A percentile compares a stretch with the other conserved stretches of the same genome.
phyloP scores from a whole-genome alignment of 2,113 vertebrate genomes.

The Anhinga rufa region DNA sequence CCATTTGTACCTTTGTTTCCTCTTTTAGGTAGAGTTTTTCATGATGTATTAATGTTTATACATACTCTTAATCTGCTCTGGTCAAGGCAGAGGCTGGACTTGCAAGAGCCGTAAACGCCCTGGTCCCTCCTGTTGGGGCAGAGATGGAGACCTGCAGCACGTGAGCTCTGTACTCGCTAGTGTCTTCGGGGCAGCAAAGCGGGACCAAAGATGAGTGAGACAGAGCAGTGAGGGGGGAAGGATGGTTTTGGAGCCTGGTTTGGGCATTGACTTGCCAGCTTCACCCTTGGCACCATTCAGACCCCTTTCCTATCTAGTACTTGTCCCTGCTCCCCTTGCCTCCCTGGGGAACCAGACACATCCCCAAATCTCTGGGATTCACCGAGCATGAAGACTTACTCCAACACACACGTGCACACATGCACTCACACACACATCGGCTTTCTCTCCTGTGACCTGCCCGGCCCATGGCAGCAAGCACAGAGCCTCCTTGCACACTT shows the following conservation, averaged over 20 bases:
- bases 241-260: neutral
- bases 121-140: accelerated
- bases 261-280: neutral
- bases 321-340: neutral
- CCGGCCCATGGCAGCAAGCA: neutral
- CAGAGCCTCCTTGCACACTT: neutral
- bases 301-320: neutral
- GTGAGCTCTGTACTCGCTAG: accelerated
- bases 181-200: neutral
- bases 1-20: neutral
- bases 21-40: neutral
- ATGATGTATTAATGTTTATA: neutral
- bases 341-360: neutral
- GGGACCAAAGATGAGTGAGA: accelerated
- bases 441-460: neutral
- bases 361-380: neutral
- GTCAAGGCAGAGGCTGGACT: neutral
- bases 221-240: neutral
- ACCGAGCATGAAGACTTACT: neutral
- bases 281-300: neutral
- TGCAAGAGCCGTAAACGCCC: neutral
- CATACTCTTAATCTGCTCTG: neutral
- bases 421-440: accelerated
- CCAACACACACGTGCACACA: neutral
- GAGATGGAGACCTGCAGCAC: neutral